Evolutionary conservation across 2,888 invertebrate genomes (phyloP).

Genomic region (Lithosia quadra): DNA sequence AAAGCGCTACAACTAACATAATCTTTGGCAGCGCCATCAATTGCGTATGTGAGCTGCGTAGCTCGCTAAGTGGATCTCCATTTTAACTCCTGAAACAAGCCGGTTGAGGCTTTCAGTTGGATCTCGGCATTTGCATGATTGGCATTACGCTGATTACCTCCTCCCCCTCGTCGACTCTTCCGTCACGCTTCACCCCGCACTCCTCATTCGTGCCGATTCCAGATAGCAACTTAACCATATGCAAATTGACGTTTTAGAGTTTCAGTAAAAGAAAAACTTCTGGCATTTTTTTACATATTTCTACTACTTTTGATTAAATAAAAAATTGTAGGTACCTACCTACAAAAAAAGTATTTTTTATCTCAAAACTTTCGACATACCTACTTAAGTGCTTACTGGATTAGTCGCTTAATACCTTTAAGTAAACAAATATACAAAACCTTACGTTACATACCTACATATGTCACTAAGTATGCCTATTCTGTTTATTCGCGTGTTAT

Average conservation of each 20-base stretch:
- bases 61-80: constrained; percentile 86
- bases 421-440: no score
- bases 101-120: constrained; percentile 86
- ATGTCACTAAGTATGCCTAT: no score
- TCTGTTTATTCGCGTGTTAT: no score
- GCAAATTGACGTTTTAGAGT: constrained; percentile 76
- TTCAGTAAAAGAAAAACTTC: constrained; percentile 17
- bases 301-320: not conserved
- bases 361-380: no score
- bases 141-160: constrained; percentile 85
- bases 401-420: no score
- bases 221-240: constrained; percentile 77
- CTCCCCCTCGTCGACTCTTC: constrained; percentile 46
- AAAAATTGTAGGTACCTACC: no score
- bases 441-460: no score
- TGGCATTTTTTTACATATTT: not conserved
- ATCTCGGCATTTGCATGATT: constrained; percentile 87
- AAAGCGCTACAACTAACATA: constrained; percentile 25
- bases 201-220: constrained; percentile 57
- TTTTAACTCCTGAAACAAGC: constrained; percentile 87
- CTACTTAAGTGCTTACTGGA: no score
- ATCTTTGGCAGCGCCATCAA: constrained; percentile 73
- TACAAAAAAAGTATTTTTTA: no score
- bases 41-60: constrained; percentile 86
- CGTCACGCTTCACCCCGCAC: constrained; percentile 53